phyloP scores from a whole-genome alignment of 2,113 vertebrate genomes.

The Nothobranchius kuhntae region DNA sequence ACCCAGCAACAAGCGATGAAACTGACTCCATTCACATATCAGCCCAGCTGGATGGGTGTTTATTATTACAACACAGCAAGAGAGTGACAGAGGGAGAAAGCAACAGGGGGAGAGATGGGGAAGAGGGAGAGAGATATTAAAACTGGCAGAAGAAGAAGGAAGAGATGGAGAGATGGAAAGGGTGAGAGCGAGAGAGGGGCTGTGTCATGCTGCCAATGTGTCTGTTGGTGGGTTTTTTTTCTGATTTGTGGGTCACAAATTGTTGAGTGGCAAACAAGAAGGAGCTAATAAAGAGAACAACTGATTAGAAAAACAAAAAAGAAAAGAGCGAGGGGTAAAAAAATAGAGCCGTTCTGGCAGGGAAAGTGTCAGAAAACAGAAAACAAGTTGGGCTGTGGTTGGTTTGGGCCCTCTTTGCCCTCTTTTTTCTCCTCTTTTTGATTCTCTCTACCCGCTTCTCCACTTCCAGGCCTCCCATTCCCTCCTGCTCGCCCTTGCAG shows the following conservation, averaged over 20 bases:
- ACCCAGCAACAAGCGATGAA: constrained; percentile 72
- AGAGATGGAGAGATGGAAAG: constrained; percentile 24
- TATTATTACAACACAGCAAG: constrained; percentile 69
- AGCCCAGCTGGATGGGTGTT: constrained; percentile 63
- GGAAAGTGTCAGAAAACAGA: constrained; percentile 20
- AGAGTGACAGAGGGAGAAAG: constrained; percentile 66
- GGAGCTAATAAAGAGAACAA: constrained; percentile 29
- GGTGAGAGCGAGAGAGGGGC: constrained; percentile 24
- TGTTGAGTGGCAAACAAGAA: constrained; percentile 1
- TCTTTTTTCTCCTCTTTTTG: constrained; percentile 25
- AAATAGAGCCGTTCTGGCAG: constrained; percentile 27
- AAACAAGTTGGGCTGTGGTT: constrained; percentile 34
- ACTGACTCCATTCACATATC: constrained; percentile 60
- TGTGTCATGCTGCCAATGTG: constrained; percentile 43
- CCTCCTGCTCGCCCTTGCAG: constrained; percentile 55
- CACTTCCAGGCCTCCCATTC: constrained; percentile 17
- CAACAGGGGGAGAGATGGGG: constrained; percentile 59
- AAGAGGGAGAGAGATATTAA: constrained; percentile 39
- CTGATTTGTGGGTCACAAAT: constrained; percentile 15
- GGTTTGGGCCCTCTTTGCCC: constrained; percentile 41
- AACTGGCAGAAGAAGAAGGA: constrained; percentile 40
- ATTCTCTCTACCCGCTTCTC: constrained; percentile 15
- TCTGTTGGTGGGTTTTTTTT: constrained; percentile 32
- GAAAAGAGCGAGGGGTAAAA: not conserved
- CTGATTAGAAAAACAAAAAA: not conserved